A percentile compares a stretch with the other conserved stretches of the same genome.
These are phyloP conservation scores for Aurelia sp. DNA, from an alignment of 30 jellyfish, hydroid and myxozoan genomes.

Conservation along the genomic window DNA sequence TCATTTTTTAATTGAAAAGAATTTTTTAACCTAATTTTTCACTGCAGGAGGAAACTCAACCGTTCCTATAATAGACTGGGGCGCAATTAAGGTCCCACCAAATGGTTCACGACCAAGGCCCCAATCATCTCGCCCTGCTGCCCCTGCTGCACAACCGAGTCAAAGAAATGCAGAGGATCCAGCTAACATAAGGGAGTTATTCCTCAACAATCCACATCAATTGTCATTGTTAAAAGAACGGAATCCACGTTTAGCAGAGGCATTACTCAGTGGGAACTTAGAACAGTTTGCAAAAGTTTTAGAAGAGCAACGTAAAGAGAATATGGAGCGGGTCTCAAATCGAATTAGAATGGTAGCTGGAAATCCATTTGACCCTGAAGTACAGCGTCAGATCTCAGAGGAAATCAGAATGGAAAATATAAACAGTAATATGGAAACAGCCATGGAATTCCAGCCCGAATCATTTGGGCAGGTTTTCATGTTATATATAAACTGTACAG, in stretches of 20 bases:
- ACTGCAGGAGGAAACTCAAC: constrained; percentile 10
- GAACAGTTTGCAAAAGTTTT: constrained; percentile 83
- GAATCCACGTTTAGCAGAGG: constrained; percentile 98
- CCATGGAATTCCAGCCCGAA: constrained; percentile 98
- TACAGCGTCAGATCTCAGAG: constrained; percentile 91
- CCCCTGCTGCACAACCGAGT: constrained; percentile 32
- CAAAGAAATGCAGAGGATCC: constrained; percentile 79
- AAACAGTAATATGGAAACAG: constrained; percentile 97
- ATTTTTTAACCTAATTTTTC: too few species aligned
- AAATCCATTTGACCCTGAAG: constrained; percentile 95
- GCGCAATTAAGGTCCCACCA: constrained; percentile 87
- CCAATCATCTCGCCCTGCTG: constrained; percentile 30
- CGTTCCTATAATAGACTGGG: constrained; percentile 88
- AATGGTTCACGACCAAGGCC: constrained; percentile 50
- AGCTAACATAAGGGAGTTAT: constrained; percentile 81
- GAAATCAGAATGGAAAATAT: constrained; percentile 97
- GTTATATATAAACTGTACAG: constrained; percentile 93
- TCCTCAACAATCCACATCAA: constrained; percentile 91
- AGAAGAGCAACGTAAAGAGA: constrained; percentile 85
- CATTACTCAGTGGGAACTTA: constrained; percentile 69
- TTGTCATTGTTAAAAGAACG: constrained; percentile 88
- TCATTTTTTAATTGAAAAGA: too few species aligned
- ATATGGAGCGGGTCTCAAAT: constrained; percentile 79
- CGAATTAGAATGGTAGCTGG: constrained; percentile 93
- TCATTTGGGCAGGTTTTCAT: constrained; percentile 98